Evolutionary conservation across 2,113 vertebrate species (phyloP).

Genomic region (Paratilapia polleni): DNA sequence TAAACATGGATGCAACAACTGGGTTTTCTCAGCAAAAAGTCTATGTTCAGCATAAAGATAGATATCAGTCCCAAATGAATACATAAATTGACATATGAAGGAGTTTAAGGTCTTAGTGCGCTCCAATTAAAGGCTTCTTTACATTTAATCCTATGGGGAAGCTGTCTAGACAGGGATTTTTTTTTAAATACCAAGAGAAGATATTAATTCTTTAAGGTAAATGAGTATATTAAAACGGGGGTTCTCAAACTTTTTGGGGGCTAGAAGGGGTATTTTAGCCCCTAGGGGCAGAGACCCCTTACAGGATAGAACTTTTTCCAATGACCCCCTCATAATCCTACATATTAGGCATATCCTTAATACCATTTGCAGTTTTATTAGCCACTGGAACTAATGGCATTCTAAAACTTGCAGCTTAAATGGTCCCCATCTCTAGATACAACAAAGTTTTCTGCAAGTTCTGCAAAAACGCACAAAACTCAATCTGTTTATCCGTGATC

Average conservation of each 20-base stretch:
- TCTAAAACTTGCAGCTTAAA: background rate
- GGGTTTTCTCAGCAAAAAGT: background rate
- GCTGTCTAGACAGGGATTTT: slow-evolving; percentile 5
- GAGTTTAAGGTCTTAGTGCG: slow-evolving; percentile 10
- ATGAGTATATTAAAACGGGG: background rate
- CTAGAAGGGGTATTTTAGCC: background rate
- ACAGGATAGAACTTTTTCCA: background rate
- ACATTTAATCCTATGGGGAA: slow-evolving; percentile 1
- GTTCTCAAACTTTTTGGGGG: background rate
- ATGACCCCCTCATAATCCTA: background rate
- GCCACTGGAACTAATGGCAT: fast-evolving
- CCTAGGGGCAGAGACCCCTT: background rate
- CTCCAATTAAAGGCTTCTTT: background rate
- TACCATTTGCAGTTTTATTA: background rate
- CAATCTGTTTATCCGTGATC: background rate
- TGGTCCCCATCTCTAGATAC: background rate
- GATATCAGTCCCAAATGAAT: background rate
- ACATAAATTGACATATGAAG: slow-evolving; percentile 10
- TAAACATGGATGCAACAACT: background rate
- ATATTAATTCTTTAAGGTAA: background rate
- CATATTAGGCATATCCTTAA: background rate
- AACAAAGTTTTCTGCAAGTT: background rate
- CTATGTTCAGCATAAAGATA: background rate
- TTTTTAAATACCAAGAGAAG: background rate
- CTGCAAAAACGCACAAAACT: background rate